phyloP scores from a whole-genome alignment of 2,888 invertebrate genomes.

The Dicyrtomina minuta region DNA sequence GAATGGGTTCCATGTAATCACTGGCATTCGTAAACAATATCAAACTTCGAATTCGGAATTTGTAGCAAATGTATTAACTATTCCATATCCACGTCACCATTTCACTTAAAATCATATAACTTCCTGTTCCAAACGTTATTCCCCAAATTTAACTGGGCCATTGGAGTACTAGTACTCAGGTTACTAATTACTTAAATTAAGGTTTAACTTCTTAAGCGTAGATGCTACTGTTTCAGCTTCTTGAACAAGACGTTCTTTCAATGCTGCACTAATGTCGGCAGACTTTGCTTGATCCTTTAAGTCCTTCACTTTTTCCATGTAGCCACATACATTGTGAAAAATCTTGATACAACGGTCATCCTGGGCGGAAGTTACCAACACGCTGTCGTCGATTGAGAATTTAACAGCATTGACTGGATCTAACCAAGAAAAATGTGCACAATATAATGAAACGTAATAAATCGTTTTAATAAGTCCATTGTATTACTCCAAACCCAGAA shows the following conservation, averaged over 20 bases:
- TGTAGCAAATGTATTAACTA: no score
- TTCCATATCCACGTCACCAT: no score
- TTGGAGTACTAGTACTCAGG: no score
- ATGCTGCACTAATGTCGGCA: constrained; percentile 51
- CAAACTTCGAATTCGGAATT: no score
- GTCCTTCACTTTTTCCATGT: constrained; percentile 58
- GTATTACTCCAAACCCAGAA: no score
- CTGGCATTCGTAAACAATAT: no score
- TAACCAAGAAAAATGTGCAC: constrained; percentile 60
- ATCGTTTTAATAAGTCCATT: background rate
- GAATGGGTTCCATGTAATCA: background rate
- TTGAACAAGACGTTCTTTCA: constrained; percentile 39
- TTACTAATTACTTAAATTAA: background rate
- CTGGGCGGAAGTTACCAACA: constrained; percentile 69
- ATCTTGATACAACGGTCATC: constrained; percentile 76
- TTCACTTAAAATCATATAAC: no score
- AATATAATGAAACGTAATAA: no score
- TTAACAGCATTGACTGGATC: constrained; percentile 68
- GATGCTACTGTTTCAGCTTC: constrained; percentile 29
- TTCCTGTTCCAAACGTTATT: no score
- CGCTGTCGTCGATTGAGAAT: constrained; percentile 75
- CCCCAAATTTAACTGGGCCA: no score
- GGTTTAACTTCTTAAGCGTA: constrained; percentile 18
- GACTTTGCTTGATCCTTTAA: constrained; percentile 56
- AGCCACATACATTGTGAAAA: constrained; percentile 76